These are phyloP conservation scores for Leptosomus discolor DNA, from an alignment of 2,113 vertebrate species.

Conservation along the genomic window DNA sequence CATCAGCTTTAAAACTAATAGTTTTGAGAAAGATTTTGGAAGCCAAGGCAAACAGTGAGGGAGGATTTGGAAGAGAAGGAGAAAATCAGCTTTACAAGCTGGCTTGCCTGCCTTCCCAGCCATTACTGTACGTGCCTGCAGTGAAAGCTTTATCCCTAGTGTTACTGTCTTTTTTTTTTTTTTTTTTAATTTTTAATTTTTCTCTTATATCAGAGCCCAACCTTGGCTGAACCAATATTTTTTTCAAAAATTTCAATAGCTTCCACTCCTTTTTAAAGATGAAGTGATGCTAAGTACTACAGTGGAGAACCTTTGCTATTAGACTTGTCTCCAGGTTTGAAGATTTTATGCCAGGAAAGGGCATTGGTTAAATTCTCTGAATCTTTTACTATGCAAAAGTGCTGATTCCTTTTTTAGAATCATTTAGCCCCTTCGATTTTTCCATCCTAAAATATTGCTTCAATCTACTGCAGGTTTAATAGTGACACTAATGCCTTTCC, in stretches of 20 bases:
- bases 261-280: neutral
- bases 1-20: neutral
- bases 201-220: neutral
- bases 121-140: neutral
- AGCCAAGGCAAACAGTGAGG: neutral
- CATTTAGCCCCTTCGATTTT: neutral
- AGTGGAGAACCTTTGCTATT: neutral
- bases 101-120: neutral
- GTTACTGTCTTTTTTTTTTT: neutral
- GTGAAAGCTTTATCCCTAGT: neutral
- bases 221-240: neutral
- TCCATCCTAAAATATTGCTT: neutral
- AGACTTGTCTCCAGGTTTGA: neutral
- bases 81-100: neutral
- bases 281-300: neutral
- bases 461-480: neutral
- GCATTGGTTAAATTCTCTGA: neutral
- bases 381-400: neutral
- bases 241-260: neutral
- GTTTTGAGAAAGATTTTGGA: neutral
- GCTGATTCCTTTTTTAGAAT: neutral
- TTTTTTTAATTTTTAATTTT: no score
- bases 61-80: neutral
- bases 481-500: neutral
- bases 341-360: neutral